Percentiles rank a stretch among this genome's conserved stretches.
phyloP scores from a whole-genome alignment of 2,113 vertebrate species.

The Carassius auratus region DNA sequence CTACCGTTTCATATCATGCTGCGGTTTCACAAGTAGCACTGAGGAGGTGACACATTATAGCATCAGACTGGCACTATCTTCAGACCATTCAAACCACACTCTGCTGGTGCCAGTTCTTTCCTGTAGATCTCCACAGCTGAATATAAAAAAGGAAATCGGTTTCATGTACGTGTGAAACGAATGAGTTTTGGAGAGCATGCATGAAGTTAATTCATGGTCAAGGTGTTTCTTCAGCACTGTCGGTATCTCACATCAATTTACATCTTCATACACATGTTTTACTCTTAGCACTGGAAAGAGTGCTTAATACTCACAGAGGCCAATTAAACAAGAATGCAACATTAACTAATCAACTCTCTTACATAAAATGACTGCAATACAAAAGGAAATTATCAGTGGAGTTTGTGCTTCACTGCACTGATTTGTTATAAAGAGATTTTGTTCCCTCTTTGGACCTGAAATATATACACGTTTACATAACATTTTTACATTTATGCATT shows the following conservation, averaged over 20 bases:
- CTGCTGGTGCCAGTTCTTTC: constrained; percentile 3
- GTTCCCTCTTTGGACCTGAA: neutral
- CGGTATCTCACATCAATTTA: neutral
- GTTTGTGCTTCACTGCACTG: neutral
- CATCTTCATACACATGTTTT: neutral
- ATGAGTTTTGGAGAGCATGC: constrained; percentile 22
- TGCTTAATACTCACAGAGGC: neutral
- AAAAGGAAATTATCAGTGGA: neutral
- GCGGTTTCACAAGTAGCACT: constrained; percentile 13
- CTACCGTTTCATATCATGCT: constrained; percentile 22
- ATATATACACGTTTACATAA: no score
- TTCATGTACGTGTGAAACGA: constrained; percentile 33
- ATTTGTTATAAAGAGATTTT: neutral
- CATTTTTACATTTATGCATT: no score
- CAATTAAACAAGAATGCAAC: neutral
- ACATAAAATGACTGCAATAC: neutral
- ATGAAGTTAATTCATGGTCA: constrained; percentile 26
- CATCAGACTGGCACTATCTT: constrained; percentile 28
- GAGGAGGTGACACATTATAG: constrained; percentile 31
- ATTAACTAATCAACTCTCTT: neutral
- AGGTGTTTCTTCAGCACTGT: neutral
- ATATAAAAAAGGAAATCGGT: constrained; percentile 11
- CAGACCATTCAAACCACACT: constrained; percentile 9
- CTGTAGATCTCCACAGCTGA: neutral
- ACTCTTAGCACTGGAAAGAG: neutral